Conservation (phyloP, 1,140 invertebrate species). For the Contarinia nasturtii region DNA sequence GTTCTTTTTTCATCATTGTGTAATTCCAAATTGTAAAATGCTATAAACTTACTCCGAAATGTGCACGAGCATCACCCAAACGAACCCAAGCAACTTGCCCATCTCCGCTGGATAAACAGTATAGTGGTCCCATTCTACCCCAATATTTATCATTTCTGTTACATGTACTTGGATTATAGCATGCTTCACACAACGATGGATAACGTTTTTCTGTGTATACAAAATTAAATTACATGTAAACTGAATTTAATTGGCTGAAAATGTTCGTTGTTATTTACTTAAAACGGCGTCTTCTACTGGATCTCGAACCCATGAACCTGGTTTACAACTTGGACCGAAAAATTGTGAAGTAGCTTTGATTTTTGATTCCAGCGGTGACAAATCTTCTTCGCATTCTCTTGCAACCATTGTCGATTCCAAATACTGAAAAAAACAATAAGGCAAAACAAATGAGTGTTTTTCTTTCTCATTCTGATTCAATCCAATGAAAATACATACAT, state of each 20-base stretch:
- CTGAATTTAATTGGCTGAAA: neutral
- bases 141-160: constrained; percentile 54
- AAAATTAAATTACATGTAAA: neutral
- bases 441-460: neutral
- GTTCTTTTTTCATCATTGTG: constrained; percentile 1
- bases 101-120: constrained; percentile 51
- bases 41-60: constrained; percentile 37
- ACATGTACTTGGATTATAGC: constrained; percentile 38
- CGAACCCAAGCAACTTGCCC: constrained; percentile 70
- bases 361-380: constrained; percentile 50
- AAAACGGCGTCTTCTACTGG: constrained; percentile 36
- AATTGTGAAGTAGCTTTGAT: constrained; percentile 43
- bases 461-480: neutral
- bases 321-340: constrained; percentile 57
- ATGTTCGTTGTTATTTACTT: constrained; percentile 35
- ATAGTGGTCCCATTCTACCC: constrained; percentile 55
- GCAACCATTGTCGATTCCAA: constrained; percentile 48
- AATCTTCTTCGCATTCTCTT: constrained; percentile 36
- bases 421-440: constrained; percentile 33
- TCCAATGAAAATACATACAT: constrained; percentile 26
- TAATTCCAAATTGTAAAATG: neutral
- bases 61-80: constrained; percentile 34
- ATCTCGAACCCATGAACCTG: constrained; percentile 62
- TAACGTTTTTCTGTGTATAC: constrained; percentile 38
- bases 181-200: constrained; percentile 46